Evolutionary conservation across 2,888 invertebrate genomes (phyloP).

Genomic region (Halictus ligatus): DNA sequence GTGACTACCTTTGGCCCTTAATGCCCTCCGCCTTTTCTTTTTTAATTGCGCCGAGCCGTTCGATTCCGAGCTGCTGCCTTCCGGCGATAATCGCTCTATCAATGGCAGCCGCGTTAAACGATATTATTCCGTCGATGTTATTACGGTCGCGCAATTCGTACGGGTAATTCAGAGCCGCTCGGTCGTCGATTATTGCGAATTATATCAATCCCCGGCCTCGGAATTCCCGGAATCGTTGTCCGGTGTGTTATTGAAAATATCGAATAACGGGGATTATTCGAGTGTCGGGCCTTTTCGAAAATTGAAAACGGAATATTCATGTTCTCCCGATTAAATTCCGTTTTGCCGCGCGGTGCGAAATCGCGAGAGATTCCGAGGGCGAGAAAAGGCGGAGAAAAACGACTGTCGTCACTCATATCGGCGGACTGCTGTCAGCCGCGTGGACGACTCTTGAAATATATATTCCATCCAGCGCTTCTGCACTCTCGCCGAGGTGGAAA

Average conservation of each 20-base stretch:
- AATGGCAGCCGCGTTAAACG: slow-evolving; percentile 21
- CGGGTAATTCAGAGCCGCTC: background rate
- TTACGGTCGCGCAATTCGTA: background rate
- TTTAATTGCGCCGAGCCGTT: background rate
- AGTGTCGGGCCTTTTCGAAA: background rate
- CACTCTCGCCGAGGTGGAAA: slow-evolving; percentile 17
- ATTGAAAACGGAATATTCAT: background rate
- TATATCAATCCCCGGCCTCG: background rate
- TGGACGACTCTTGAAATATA: slow-evolving; percentile 43
- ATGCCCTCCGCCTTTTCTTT: background rate
- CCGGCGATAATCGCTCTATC: slow-evolving; percentile 13
- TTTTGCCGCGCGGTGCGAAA: background rate
- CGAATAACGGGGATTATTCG: background rate
- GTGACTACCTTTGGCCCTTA: too few relatives aligned
- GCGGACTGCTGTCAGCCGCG: background rate
- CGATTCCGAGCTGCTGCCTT: background rate
- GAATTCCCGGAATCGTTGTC: background rate
- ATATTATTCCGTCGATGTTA: slow-evolving; percentile 26
- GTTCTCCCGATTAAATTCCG: background rate
- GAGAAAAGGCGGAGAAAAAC: background rate
- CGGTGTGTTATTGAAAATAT: background rate
- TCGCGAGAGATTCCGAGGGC: background rate
- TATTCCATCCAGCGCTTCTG: slow-evolving; percentile 45
- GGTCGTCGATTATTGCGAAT: background rate
- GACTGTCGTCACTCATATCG: background rate